These are phyloP conservation scores for Anguilla megastoma DNA, from an alignment of 2,797 vertebrate species.

Conservation along the genomic window DNA sequence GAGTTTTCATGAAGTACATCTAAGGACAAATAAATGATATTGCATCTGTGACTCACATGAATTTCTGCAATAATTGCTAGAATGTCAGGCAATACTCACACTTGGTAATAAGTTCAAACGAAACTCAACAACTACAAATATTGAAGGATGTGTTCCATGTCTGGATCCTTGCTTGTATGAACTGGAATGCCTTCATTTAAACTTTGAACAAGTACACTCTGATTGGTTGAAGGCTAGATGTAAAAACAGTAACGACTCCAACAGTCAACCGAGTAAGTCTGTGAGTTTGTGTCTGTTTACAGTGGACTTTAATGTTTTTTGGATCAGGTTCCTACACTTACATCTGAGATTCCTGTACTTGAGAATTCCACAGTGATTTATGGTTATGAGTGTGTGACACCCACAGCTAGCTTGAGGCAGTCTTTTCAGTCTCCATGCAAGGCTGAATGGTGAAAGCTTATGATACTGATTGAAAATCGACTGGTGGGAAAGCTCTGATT, in stretches of 20 bases:
- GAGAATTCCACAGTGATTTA: neutral
- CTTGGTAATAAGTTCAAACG: neutral
- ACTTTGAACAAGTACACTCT: neutral
- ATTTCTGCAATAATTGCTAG: neutral
- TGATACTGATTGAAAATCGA: neutral
- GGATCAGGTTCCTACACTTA: neutral
- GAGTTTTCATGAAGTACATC: neutral
- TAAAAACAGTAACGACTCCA: neutral
- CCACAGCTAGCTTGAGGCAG: neutral
- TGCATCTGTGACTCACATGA: neutral
- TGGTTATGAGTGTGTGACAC: neutral
- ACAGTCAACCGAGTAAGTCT: neutral
- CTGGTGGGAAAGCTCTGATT: neutral
- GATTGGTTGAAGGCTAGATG: neutral
- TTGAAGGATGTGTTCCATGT: neutral
- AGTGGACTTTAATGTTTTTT: neutral
- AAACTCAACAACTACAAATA: constrained; percentile 1
- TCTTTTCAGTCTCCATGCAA: neutral
- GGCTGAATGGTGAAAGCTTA: neutral
- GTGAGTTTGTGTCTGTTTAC: neutral
- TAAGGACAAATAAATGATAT: neutral
- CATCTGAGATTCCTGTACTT: neutral
- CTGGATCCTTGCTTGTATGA: neutral
- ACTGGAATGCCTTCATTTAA: neutral
- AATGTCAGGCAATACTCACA: neutral